Evolutionary conservation across 2,113 vertebrate genomes (phyloP).

Genomic region (Pterocles orientalis): DNA sequence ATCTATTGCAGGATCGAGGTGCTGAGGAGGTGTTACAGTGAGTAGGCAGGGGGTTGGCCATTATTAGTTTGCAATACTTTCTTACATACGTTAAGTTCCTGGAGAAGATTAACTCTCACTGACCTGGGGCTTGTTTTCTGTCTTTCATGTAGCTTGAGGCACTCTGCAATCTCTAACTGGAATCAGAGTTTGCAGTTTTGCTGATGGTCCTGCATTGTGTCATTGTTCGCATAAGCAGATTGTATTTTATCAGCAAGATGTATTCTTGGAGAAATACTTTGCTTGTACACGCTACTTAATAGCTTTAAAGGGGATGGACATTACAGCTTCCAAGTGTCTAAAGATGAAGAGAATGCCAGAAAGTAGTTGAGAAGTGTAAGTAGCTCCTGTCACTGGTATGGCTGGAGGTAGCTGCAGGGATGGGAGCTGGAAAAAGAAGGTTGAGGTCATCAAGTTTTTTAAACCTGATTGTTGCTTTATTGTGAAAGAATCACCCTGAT

Average conservation of each 20-base stretch:
- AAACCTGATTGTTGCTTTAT: neutral
- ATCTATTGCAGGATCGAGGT: conserved; percentile 58
- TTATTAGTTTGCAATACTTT: neutral
- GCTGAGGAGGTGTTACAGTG: neutral
- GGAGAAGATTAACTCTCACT: neutral
- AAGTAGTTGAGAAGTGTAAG: neutral
- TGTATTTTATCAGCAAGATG: conserved; percentile 7
- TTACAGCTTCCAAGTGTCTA: neutral
- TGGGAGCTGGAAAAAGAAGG: neutral
- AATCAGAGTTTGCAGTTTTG: neutral
- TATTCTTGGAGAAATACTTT: conserved; percentile 19
- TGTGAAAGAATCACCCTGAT: neutral
- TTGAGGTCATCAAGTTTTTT: neutral
- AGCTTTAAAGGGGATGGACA: neutral
- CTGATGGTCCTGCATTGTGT: neutral
- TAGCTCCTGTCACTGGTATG: neutral
- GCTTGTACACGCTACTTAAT: neutral
- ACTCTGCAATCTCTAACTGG: neutral
- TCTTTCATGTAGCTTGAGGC: neutral
- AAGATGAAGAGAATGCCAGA: neutral
- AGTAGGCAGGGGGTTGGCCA: neutral
- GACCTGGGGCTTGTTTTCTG: neutral
- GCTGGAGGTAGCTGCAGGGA: neutral
- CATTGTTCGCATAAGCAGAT: neutral
- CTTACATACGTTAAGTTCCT: neutral